Base-by-base conservation (phyloP, 2,888 invertebrate species). In the Mesorhabditis sp. region DNA sequence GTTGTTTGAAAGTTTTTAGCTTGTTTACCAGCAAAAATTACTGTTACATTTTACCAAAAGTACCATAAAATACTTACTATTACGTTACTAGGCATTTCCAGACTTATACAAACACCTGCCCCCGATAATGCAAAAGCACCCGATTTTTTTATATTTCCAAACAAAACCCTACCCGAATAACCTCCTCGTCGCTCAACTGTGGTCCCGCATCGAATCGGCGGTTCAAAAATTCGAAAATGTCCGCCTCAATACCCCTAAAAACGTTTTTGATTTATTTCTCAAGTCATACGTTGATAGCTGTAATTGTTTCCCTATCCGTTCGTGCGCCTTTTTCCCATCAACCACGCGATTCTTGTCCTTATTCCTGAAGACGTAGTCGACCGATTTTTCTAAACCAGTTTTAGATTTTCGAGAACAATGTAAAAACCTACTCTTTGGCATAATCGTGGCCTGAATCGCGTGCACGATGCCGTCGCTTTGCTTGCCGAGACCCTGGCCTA, bases 381-480 rank as follows among this genome's bases (percentile, higher is more conserved):
- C 67, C 7, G 76, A 75, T 5, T 76, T 74, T 58, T 76, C 77
- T 77, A 68, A 68, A 75, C 68, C 13, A 50, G 50, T 41, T 15
- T 13, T 13, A 13, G 42, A 63, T 3, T 28, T 63, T 62, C 41
- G 58, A 68, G n/a, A n/a, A 45, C 10, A 69, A 66, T 10, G 45
- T 6, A 62, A 13, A 45, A 13, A 43, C 67, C 44, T 10, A 79
- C 79, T 74, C 72, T 79, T 78, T 7, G 73, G 70, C 45, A 73
- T 72, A 44, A 77, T 69, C 43, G 71, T 71, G 0, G 78, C 76
- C 70, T 79, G 79, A 41, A 79, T 77, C 4, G 79, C 74, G 66
- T 79, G 79, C 3, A 79, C 76, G 66, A 79, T 79, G n/a, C 79
- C 79, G 65, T 79, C 78, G 58, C 70, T 78, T 15, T 69, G 58